Conservation (phyloP, 1,140 invertebrate species). For the Rhagoletis zephyria region DNA sequence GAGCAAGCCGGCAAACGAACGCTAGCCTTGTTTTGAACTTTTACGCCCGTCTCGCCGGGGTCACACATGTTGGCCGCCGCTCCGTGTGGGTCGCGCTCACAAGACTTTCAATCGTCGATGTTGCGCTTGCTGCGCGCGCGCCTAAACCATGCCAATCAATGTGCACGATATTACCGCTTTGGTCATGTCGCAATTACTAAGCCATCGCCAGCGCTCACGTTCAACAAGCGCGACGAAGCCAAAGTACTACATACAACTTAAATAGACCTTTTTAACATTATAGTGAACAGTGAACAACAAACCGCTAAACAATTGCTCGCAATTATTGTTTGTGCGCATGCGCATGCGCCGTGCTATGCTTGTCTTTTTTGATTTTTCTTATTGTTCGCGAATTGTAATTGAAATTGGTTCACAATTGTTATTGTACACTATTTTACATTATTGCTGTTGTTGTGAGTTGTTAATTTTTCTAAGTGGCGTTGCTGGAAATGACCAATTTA, state of each 20-base stretch:
- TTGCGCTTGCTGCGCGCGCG: background rate
- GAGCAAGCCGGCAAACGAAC: background rate
- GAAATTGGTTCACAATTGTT: slow-evolving; percentile 9
- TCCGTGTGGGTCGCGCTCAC: background rate
- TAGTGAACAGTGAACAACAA: background rate
- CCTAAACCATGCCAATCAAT: background rate
- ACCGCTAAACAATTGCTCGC: slow-evolving; percentile 26
- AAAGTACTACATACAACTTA: background rate
- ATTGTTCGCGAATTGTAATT: slow-evolving; percentile 43
- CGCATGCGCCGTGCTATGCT: background rate
- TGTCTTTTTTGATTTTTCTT: background rate
- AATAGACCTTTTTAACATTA: slow-evolving; percentile 7
- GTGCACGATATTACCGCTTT: slow-evolving; percentile 40
- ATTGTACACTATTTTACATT: background rate
- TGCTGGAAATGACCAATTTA: slow-evolving; percentile 1
- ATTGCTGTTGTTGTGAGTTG: slow-evolving; percentile 1
- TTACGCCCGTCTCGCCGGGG: slow-evolving; percentile 40
- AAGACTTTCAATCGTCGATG: background rate
- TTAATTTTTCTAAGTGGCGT: slow-evolving; percentile 31
- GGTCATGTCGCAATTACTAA: slow-evolving; percentile 48
- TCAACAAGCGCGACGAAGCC: background rate
- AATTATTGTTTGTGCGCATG: slow-evolving; percentile 35
- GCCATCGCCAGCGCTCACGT: background rate
- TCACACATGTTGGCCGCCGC: slow-evolving; percentile 29
- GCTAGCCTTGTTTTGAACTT: slow-evolving; percentile 36